Evolutionary conservation across 30 jellyfish, hydroid and myxozoan species (phyloP), one percentile per base, ranked within the genome.

Genomic region (Cassiopea xamachana): DNA sequence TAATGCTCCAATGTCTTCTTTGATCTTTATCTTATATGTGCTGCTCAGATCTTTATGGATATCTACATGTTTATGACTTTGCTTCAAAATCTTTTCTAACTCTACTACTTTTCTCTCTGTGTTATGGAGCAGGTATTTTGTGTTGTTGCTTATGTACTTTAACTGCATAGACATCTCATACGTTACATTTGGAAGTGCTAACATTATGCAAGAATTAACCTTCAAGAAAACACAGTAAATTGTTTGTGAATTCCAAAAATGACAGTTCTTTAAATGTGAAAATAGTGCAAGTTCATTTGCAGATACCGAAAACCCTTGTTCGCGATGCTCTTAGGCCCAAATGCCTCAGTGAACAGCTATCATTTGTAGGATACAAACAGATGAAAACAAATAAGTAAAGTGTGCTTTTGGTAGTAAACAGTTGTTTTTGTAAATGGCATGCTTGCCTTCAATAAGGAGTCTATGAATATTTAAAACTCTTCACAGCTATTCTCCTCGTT

Each of bases 51-150:
- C 85, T 60, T 69, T 86, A 13, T 86, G 93, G 19, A 86, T 77
- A 39, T 75, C 87, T 82, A 86, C 60, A 45, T 86, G 64, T 45
- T 61, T 86, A 58, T 76, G 93, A 77, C 93, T 86, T 51, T 86
- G 88, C 43, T 74, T 39, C 9, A 86, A 46, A 60, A 86, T 75
- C 50, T 27, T 77, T 8, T 77, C 93, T 60, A 86, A 68, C 16
- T 86, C 87, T 14, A 16, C 69, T 73, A 86, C 79, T 58, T 83
- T 55, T 1, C 59, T 59, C 79, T 67, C 75, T 1, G 93, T 86
- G 48, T 83, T 71, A 60, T 86, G 88, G 17, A 86, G 82, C 15
- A 86, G 60, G 46, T 60, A 55, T 60, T 48, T 75, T 8, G 93
- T 86, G 61, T 75, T 60, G 39, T 75, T 74, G 7, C 51, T 50